Evolutionary conservation across 2,797 vertebrate genomes (phyloP), one percentile per base, ranked within the genome.

Genomic region (Microctenopoma stevenorrisi): DNA sequence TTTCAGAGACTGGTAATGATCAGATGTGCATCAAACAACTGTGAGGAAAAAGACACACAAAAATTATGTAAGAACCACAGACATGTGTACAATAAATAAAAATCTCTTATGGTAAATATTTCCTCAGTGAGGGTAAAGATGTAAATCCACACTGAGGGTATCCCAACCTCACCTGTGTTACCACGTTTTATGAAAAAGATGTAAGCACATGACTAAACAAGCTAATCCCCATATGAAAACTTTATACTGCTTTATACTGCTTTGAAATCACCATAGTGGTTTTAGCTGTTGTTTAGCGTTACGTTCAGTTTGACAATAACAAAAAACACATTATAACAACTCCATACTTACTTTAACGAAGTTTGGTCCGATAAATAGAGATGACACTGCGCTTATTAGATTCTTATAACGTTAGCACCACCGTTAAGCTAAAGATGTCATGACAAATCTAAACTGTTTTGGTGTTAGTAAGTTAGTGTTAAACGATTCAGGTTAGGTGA

Each of bases 21-120:
- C 72, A 79, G 85, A 85, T 76, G 82, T 76, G 70, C 7, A 42
- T 80, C 68, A 73, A 88, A 72, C 85, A 79, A 83, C 88, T 91
- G 84, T 33, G 37, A 63, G 59, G 69, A 53, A 84, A 51, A 64
- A 48, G 38, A 83, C 65, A 78, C 35, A 68, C 40, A 10, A 52
- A 63, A 50, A 69, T 84, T 65, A 78, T 47, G 80, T 48, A 75
- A 79, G 22, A 76, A 68, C 9, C 42, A 57, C 28, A 63, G 78
- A 83, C 75, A 61, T 52, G 44, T 62, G 65, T 38, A 75, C 14
- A 81, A 33, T 47, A 30, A 9, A 66, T 43, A 49, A 40, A 72
- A 58, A 62, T 58, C 0, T 18, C 16, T 40, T 40, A 44, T 48
- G 54, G 52, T 68, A 28, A 64, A 74, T 30, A 66, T 63, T 60